Evolutionary conservation across 2,888 invertebrate species (phyloP).

Genomic region (Tinea semifulvella): DNA sequence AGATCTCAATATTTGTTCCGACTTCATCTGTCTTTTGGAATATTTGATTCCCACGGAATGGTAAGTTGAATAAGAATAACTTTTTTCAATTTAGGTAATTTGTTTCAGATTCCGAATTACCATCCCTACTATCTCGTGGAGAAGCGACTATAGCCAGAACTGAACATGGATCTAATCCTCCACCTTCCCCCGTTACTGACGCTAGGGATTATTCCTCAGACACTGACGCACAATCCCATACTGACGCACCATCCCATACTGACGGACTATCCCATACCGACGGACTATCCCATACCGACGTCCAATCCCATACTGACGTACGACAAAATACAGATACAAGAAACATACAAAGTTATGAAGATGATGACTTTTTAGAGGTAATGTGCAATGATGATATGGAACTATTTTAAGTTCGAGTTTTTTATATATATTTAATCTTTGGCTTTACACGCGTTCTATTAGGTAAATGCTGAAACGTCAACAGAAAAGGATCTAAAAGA

Average conservation of each 20-base stretch:
- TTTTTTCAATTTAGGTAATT: too few species aligned
- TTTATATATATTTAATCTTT: too few species aligned
- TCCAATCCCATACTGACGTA: slow-evolving; percentile 31
- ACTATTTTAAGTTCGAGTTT: slow-evolving; percentile 57
- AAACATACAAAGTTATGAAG: slow-evolving; percentile 52
- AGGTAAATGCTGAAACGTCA: too few species aligned
- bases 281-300: slow-evolving; percentile 24
- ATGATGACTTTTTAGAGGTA: slow-evolving; percentile 77
- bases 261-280: slow-evolving; percentile 30
- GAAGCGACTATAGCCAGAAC: slow-evolving; percentile 64
- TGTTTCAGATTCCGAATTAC: slow-evolving; percentile 64
- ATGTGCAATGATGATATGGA: slow-evolving; percentile 76
- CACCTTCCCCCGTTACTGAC: slow-evolving; percentile 83
- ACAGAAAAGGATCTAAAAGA: too few species aligned
- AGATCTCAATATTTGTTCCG: too few species aligned
- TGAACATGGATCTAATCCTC: slow-evolving; percentile 75
- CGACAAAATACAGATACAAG: slow-evolving; percentile 42
- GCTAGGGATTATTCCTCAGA: slow-evolving; percentile 73
- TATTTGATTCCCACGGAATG: too few species aligned
- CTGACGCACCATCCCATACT: slow-evolving; percentile 35
- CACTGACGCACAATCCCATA: slow-evolving; percentile 69
- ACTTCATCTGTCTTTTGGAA: too few species aligned
- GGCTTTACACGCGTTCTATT: too few species aligned
- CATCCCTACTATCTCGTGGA: slow-evolving; percentile 69
- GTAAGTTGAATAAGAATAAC: too few species aligned